phyloP scores from a whole-genome alignment of 2,888 invertebrate species.

The Cremastinae sp. region DNA sequence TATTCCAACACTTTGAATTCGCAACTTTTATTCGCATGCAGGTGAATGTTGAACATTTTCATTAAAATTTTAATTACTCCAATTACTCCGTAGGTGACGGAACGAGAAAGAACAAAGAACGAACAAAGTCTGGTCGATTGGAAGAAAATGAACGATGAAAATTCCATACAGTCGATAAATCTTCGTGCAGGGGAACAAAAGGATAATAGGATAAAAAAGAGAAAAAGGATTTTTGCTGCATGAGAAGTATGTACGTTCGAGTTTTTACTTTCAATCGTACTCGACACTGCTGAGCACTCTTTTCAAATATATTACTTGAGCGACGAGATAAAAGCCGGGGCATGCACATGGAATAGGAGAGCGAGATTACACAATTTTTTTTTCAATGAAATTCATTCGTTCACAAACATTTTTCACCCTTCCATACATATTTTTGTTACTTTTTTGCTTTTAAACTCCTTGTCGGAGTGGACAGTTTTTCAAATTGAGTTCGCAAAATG shows the following conservation, averaged over 20 bases:
- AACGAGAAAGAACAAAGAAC: too few species aligned
- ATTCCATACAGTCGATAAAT: background rate
- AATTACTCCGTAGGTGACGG: too few species aligned
- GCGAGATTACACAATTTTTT: background rate
- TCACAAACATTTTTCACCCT: background rate
- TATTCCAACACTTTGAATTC: too few species aligned
- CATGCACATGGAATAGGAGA: background rate
- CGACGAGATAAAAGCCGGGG: conserved; percentile 45
- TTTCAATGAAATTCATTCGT: background rate
- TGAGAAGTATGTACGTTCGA: conserved; percentile 17
- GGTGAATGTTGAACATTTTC: too few species aligned
- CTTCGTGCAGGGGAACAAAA: too few species aligned
- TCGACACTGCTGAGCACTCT: background rate
- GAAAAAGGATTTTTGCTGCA: conserved; percentile 1
- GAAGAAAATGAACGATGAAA: background rate
- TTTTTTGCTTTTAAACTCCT: background rate
- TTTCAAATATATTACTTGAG: conserved; percentile 27
- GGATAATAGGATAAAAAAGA: background rate
- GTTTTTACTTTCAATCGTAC: conserved; percentile 25
- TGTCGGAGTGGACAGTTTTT: too few species aligned
- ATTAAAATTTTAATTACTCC: too few species aligned
- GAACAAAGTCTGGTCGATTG: background rate
- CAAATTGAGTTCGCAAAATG: too few species aligned
- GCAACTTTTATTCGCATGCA: too few species aligned
- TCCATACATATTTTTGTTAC: background rate